A percentile compares a stretch with the other conserved stretches of the same genome.
These are phyloP conservation scores for Labia minor DNA, from an alignment of 2,888 invertebrate species.

Conservation along the genomic window DNA sequence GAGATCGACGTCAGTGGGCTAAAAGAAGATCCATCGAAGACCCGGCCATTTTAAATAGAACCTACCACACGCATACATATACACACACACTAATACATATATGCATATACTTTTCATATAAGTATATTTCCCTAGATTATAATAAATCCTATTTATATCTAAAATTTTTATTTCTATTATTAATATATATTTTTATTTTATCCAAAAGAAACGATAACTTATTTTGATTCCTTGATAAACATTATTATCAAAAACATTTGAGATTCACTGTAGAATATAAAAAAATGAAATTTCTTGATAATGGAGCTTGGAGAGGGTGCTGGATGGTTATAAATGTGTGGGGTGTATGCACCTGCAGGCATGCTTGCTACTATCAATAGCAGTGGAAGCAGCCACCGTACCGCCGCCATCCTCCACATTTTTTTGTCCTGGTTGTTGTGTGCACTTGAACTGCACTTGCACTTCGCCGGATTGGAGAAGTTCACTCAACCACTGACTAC, in stretches of 20 bases:
- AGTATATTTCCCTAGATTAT: background rate
- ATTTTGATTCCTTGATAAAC: no score
- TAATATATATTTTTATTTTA: no score
- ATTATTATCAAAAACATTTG: no score
- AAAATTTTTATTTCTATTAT: no score
- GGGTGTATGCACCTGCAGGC: background rate
- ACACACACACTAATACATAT: background rate
- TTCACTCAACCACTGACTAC: background rate
- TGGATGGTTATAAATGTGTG: background rate
- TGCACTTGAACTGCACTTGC: background rate
- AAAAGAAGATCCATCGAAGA: background rate
- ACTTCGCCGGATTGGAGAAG: background rate
- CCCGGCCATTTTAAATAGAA: constrained; percentile 3
- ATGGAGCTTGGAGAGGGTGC: no score
- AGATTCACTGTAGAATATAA: no score
- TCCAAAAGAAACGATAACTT: no score
- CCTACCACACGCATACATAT: background rate
- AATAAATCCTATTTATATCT: background rate
- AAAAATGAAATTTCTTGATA: no score
- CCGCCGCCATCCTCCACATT: background rate
- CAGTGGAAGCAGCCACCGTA: background rate
- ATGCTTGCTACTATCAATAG: background rate
- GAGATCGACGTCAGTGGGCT: constrained; percentile 13
- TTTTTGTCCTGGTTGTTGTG: background rate
- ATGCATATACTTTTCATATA: background rate